Conservation (phyloP, 1,140 invertebrate species). For the Myzus persicae region DNA sequence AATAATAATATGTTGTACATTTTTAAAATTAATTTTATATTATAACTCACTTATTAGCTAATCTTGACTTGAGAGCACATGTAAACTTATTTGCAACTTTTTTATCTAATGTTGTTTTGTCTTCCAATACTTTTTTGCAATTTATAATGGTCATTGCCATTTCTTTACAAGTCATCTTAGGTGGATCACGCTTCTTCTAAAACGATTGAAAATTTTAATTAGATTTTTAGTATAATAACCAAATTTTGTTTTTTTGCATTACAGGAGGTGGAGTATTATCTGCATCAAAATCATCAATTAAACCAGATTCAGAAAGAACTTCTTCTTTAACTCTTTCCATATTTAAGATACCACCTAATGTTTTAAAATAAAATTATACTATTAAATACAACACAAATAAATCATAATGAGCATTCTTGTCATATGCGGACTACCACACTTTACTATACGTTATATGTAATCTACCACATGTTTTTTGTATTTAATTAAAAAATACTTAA, state of each 20-base stretch:
- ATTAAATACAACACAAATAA: neutral
- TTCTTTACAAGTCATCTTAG: constrained; percentile 53
- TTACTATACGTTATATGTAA: too few species aligned
- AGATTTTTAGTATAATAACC: neutral
- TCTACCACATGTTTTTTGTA: too few species aligned
- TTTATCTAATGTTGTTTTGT: constrained; percentile 44
- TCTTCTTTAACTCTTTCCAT: neutral
- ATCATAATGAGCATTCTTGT: neutral
- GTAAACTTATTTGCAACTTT: constrained; percentile 53
- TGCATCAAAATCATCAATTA: neutral
- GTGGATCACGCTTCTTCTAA: constrained; percentile 31
- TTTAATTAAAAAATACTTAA: too few species aligned
- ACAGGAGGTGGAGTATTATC: neutral
- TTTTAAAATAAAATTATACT: neutral
- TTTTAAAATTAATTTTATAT: neutral
- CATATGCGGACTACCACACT: too few species aligned
- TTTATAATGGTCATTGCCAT: constrained; percentile 54
- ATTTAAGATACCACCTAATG: constrained; percentile 37
- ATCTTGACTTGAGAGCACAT: constrained; percentile 38
- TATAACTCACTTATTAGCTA: constrained; percentile 48
- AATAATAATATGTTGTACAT: neutral
- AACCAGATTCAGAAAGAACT: neutral
- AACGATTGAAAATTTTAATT: neutral
- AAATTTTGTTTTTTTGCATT: neutral
- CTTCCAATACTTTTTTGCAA: constrained; percentile 50